Evolutionary conservation across 2,888 invertebrate genomes (phyloP).

Genomic region (Agonopterix arenella): DNA sequence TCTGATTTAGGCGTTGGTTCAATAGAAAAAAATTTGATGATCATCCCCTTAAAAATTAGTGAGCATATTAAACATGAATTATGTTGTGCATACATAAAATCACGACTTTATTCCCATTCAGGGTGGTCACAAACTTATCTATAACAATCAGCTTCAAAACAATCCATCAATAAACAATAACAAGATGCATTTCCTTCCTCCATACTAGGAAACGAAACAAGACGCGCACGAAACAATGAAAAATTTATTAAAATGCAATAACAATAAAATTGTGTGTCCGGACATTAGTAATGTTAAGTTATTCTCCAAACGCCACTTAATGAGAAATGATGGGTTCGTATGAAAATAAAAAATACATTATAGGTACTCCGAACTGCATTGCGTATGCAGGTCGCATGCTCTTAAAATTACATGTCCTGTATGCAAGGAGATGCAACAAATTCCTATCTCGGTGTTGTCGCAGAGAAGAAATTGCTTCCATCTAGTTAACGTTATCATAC

Average conservation of each 20-base stretch:
- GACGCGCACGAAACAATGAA: conserved; percentile 61
- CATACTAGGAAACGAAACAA: conserved; percentile 52
- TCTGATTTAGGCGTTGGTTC: too few species aligned
- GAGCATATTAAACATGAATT: too few species aligned
- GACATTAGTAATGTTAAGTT: conserved; percentile 73
- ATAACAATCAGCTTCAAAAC: not conserved
- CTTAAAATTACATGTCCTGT: conserved; percentile 55
- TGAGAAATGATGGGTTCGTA: conserved; percentile 76
- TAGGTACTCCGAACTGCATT: conserved; percentile 49
- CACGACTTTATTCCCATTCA: too few species aligned
- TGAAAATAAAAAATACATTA: conserved; percentile 70
- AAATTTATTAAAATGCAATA: conserved; percentile 74
- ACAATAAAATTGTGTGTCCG: conserved; percentile 75
- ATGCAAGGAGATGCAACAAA: conserved; percentile 9
- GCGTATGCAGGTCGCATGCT: conserved; percentile 60
- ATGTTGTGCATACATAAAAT: not conserved
- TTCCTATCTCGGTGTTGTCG: conserved; percentile 16
- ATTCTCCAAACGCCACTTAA: conserved; percentile 75
- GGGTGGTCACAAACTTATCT: not conserved
- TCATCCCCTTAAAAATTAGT: too few species aligned
- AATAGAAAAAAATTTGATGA: too few species aligned
- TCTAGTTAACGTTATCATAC: conserved; percentile 9
- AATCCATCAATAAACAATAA: conserved; percentile 37
- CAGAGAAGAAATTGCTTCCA: conserved; percentile 38
- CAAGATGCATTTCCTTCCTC: conserved; percentile 61